A percentile compares a stretch with the other conserved stretches of the same genome.
These are phyloP conservation scores for Cyphomyrmex costatus DNA, from an alignment of 1,140 invertebrate genomes.

Conservation along the genomic window DNA sequence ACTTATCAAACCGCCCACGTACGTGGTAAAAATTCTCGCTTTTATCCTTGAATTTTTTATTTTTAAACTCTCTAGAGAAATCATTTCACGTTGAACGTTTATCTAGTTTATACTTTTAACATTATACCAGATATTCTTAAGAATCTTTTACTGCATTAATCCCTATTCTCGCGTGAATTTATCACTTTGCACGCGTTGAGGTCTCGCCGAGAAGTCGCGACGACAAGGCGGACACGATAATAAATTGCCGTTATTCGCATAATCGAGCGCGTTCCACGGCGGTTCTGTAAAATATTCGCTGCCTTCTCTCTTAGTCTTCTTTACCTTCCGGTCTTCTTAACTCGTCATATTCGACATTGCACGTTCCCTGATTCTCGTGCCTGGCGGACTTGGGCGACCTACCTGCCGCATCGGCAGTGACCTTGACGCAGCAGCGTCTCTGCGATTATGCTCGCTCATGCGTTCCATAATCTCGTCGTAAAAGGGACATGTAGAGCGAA, in stretches of 20 bases:
- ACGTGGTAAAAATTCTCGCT: not conserved
- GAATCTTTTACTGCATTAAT: not conserved
- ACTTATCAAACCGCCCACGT: no score
- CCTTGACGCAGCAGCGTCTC: conserved; percentile 73
- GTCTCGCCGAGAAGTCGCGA: not conserved
- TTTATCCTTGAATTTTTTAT: not conserved
- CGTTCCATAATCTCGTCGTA: conserved; percentile 75
- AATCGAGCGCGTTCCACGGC: conserved; percentile 20
- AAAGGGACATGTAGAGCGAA: conserved; percentile 72
- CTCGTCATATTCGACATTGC: conserved; percentile 39
- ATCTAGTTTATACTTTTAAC: not conserved
- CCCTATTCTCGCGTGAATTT: not conserved
- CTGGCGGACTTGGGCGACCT: conserved; percentile 60
- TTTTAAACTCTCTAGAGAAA: not conserved
- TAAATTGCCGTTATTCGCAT: conserved; percentile 42
- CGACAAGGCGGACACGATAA: conserved; percentile 28
- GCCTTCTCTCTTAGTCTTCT: not conserved
- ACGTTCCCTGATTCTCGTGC: conserved; percentile 66
- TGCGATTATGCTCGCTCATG: conserved; percentile 66
- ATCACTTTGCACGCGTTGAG: not conserved
- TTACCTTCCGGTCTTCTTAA: not conserved
- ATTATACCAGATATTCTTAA: not conserved
- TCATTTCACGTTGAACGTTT: not conserved
- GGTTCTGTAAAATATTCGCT: conserved; percentile 10
- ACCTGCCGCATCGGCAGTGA: conserved; percentile 65